A percentile compares a stretch with the other conserved stretches of the same genome.
Evolutionary conservation across 2,797 vertebrate genomes (phyloP).

Genomic region (Odontamblyopus rebecca): DNA sequence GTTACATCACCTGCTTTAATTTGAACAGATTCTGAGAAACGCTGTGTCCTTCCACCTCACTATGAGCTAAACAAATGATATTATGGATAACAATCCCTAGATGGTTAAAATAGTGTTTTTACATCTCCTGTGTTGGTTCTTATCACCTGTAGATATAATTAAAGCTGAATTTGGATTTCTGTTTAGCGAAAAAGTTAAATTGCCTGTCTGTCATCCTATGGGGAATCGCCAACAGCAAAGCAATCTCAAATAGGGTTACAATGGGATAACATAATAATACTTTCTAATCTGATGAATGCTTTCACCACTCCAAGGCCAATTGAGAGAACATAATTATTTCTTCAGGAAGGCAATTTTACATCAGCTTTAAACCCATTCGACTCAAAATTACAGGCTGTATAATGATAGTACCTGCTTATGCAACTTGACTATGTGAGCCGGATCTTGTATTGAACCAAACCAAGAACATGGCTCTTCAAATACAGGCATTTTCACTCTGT

Average conservation of each 20-base stretch:
- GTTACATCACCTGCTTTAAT: not conserved
- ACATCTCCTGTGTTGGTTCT: not conserved
- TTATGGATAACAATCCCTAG: not conserved
- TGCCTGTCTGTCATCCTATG: conserved; percentile 27
- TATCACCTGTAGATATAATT: conserved; percentile 13
- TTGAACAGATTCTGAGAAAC: not conserved
- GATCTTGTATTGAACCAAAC: conserved; percentile 69
- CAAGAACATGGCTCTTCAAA: conserved; percentile 63
- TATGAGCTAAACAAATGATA: not conserved
- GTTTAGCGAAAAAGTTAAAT: conserved; percentile 23
- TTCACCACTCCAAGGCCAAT: conserved; percentile 10
- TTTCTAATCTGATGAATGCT: conserved; percentile 25
- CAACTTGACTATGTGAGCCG: conserved; percentile 71
- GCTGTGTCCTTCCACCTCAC: not conserved
- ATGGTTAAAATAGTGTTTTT: not conserved
- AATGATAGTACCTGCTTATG: conserved; percentile 71
- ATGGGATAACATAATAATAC: conserved; percentile 31
- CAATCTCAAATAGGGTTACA: not conserved
- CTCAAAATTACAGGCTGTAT: conserved; percentile 44
- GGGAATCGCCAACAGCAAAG: conserved; percentile 16
- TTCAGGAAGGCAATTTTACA: conserved; percentile 37
- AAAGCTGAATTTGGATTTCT: conserved; percentile 13
- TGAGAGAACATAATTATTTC: conserved; percentile 21
- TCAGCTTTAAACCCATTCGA: conserved; percentile 15
- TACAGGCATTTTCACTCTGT: conserved; percentile 66